Base-by-base conservation (phyloP, 2,113 vertebrate species). In the Formicarius rufipectus region DNA sequence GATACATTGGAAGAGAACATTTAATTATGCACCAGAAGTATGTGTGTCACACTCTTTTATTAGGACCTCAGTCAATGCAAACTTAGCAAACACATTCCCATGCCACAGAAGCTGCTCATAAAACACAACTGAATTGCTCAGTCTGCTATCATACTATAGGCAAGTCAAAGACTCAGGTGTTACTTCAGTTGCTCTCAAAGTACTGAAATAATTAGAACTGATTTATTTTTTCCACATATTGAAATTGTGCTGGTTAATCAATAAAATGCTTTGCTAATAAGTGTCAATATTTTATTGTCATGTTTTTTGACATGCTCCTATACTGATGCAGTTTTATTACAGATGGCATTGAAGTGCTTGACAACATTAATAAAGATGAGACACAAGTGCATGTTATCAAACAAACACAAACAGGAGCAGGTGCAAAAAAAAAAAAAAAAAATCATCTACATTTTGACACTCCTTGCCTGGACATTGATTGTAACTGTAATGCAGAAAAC, bases 41-140 rank as follows among this genome's bases (percentile, higher is more conserved):
- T 0, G 0, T 31, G 20, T 30, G 24, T 64, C 53, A 76, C 23
- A 31, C 78, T 55, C 40, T 59, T 72, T 37, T 63, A 15, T 66
- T 82, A 66, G 4, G 25, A 73, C 45, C 49, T 45, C 10, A 76
- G 24, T 58, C 53, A 56, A 21, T 2, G 25, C 14, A 59, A 55
- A 87, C 4, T 30, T 31, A 62, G 27, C 31, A 55, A 56, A 67
- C 33, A 8, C 10, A 16, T 22, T 66, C 10, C 60, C 4, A 5
- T 33, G 39, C 11, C 63, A 80, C 0, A 33, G 52, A 68, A 84
- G 67, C 64, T 1, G 2, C 31, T 83, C 2, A 0, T 23, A 58
- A 77, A 3, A 74, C 7, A 22, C 30, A 60, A 45, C 7, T 13
- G 7, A 84, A 87, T 24, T 35, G 21, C n/a, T 76, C 35, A 11